These are phyloP conservation scores for Hemicordylus capensis DNA, from an alignment of 2,113 vertebrate genomes.

Conservation along the genomic window DNA sequence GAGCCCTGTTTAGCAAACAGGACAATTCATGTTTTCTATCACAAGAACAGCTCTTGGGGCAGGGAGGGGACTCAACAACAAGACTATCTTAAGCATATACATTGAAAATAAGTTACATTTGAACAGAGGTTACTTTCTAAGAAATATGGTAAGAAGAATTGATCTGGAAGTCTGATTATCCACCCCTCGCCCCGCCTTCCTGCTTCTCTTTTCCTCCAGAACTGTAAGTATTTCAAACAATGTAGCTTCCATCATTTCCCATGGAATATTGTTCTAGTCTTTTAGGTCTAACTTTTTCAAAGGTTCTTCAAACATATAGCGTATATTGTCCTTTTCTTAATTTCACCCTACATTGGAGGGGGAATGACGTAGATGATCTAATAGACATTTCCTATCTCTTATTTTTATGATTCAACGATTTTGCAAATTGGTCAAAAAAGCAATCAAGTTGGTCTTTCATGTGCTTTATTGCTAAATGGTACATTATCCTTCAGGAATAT, in stretches of 20 bases:
- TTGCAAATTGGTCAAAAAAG: slow-evolving; percentile 12
- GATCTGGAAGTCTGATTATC: not conserved
- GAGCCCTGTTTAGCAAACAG: no score
- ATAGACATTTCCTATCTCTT: not conserved
- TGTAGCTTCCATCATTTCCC: not conserved
- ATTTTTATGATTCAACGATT: not conserved
- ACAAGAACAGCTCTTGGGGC: no score
- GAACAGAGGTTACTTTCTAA: not conserved
- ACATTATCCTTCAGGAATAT: not conserved
- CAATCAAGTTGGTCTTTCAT: slow-evolving; percentile 25
- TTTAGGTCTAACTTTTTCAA: not conserved
- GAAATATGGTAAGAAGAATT: not conserved
- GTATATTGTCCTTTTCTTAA: not conserved
- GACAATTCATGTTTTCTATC: no score
- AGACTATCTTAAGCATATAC: not conserved
- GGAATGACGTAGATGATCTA: not conserved
- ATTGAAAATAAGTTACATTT: not conserved
- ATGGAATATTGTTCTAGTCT: not conserved
- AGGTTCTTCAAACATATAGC: not conserved
- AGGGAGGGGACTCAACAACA: no score
- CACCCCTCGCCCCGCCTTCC: no score
- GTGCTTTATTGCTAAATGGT: slow-evolving; percentile 11
- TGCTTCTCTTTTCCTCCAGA: not conserved
- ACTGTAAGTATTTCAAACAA: not conserved
- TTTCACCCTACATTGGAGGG: slow-evolving; percentile 8